Conservation (phyloP, 2,797 vertebrate genomes). For the Poecile montanus region DNA sequence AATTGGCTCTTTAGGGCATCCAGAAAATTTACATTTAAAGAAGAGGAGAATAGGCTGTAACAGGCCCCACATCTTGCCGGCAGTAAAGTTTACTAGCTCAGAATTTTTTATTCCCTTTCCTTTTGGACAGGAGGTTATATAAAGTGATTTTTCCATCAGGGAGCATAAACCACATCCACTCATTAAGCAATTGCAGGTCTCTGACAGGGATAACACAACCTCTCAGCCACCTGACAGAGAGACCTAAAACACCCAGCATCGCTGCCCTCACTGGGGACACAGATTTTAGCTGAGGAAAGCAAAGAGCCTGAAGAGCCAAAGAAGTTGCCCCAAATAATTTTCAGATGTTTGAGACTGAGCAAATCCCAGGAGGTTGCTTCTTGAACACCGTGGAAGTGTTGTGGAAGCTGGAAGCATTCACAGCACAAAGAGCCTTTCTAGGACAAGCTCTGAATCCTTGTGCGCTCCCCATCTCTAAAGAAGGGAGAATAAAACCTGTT, state of each 20-base stretch:
- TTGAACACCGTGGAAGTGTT: not conserved
- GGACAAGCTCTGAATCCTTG: not conserved
- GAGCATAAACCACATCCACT: slow-evolving; percentile 34
- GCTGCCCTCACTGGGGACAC: not conserved
- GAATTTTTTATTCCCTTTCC: slow-evolving; percentile 41
- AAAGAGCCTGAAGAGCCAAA: not conserved
- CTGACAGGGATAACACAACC: not conserved
- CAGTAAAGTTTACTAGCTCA: slow-evolving; percentile 45
- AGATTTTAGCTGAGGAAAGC: not conserved
- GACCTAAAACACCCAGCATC: not conserved
- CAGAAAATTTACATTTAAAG: slow-evolving; percentile 45
- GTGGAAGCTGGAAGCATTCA: slow-evolving; percentile 24
- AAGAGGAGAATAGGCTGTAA: slow-evolving; percentile 27
- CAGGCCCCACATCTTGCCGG: slow-evolving; percentile 20
- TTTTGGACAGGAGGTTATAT: not conserved
- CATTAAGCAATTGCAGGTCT: not conserved
- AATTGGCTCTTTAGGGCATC: slow-evolving; percentile 48
- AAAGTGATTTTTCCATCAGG: slow-evolving; percentile 14
- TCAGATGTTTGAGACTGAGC: slow-evolving; percentile 10
- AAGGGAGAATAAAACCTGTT: not conserved
- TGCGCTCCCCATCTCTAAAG: not conserved
- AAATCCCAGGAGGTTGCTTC: not conserved
- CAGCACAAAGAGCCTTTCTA: slow-evolving; percentile 32
- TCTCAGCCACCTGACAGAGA: not conserved
- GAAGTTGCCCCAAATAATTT: slow-evolving; percentile 22